These are phyloP conservation scores for Cotesia chilonis DNA, from an alignment of 1,140 invertebrate genomes.

Conservation along the genomic window DNA sequence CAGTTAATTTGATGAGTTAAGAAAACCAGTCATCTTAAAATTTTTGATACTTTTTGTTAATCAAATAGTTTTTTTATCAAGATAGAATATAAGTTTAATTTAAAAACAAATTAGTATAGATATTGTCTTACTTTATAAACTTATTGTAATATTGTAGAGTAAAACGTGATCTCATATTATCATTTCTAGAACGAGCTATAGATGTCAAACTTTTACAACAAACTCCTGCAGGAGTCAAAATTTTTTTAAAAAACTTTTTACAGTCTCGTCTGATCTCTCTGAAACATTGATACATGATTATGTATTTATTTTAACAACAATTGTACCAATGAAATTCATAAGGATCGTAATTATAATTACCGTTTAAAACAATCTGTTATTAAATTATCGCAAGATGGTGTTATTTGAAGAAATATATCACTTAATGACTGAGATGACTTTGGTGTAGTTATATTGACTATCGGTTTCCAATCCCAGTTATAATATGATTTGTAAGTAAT, in stretches of 20 bases:
- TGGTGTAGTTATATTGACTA: neutral
- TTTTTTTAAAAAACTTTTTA: slow-evolving; percentile 29
- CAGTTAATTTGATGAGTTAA: too few species aligned
- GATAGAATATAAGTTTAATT: neutral
- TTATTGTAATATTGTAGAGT: neutral
- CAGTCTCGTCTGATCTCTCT: slow-evolving; percentile 5
- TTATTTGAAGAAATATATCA: slow-evolving; percentile 23
- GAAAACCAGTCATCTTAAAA: too few species aligned
- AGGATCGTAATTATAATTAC: neutral
- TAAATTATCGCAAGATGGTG: slow-evolving; percentile 32
- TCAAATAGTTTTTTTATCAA: too few species aligned
- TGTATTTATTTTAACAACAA: neutral
- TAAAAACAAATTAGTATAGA: neutral
- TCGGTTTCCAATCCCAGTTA: slow-evolving; percentile 39
- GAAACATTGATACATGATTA: slow-evolving; percentile 21
- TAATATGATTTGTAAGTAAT: slow-evolving; percentile 35
- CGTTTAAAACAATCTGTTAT: neutral
- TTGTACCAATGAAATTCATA: neutral
- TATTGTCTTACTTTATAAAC: slow-evolving; percentile 12
- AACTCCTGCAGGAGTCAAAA: slow-evolving; percentile 20
- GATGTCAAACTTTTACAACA: slow-evolving; percentile 6
- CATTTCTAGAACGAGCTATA: neutral
- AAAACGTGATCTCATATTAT: neutral
- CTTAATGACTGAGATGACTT: slow-evolving; percentile 9
- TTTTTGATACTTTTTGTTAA: too few species aligned